These are phyloP conservation scores for Notothenia rossii DNA, from an alignment of 2,113 vertebrate genomes.

Conservation along the genomic window DNA sequence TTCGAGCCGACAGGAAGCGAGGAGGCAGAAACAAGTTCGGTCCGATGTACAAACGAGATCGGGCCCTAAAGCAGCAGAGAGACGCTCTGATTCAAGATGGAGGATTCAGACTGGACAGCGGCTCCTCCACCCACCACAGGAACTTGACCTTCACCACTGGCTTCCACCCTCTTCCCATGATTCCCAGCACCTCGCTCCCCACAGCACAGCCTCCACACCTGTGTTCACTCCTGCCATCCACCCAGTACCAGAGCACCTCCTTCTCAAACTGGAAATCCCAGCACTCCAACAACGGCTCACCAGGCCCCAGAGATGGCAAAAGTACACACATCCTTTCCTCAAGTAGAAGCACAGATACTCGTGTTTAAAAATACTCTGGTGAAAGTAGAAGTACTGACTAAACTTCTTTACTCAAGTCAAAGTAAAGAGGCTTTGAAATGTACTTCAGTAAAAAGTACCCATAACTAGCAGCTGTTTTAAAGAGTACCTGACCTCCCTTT, in stretches of 20 bases:
- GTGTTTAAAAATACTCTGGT: too few relatives aligned
- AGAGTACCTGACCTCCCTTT: too few relatives aligned
- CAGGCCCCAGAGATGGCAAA: too few relatives aligned
- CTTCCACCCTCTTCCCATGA: slow-evolving; percentile 75
- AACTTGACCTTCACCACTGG: slow-evolving; percentile 83
- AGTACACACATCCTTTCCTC: too few relatives aligned
- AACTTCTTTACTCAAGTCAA: too few relatives aligned
- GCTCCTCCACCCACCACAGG: slow-evolving; percentile 73
- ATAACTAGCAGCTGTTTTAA: too few relatives aligned
- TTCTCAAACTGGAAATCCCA: slow-evolving; percentile 85
- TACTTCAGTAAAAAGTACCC: too few relatives aligned
- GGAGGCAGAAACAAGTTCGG: slow-evolving; percentile 96
- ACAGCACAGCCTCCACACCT: slow-evolving; percentile 69
- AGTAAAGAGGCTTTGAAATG: too few relatives aligned
- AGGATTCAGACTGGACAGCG: not conserved
- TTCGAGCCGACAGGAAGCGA: slow-evolving; percentile 93
- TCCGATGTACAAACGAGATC: slow-evolving; percentile 95
- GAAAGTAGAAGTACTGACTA: too few relatives aligned
- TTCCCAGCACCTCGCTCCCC: slow-evolving; percentile 72
- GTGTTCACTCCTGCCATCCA: slow-evolving; percentile 12
- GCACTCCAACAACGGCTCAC: slow-evolving; percentile 79
- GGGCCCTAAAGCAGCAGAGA: slow-evolving; percentile 95
- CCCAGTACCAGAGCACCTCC: slow-evolving; percentile 81
- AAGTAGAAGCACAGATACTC: too few relatives aligned
- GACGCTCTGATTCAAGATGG: slow-evolving; percentile 89